Percentiles rank a stretch among this genome's conserved stretches.
phyloP scores from a whole-genome alignment of 2,888 invertebrate genomes.

The Hemistola chrysoprasaria region DNA sequence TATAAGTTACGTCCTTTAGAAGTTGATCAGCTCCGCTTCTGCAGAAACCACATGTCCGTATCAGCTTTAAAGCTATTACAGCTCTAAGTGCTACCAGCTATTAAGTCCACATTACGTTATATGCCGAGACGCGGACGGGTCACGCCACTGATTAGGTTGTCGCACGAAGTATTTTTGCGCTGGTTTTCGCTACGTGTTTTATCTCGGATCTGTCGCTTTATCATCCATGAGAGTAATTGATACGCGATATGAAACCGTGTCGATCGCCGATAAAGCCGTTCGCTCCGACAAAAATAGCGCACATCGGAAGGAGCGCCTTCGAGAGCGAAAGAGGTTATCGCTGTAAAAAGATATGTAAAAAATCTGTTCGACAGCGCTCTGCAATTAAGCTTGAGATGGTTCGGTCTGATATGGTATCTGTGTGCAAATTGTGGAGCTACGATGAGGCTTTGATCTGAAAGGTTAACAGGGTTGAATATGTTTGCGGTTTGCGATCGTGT shows the following conservation, averaged over 20 bases:
- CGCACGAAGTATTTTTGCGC: constrained; percentile 53
- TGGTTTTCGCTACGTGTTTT: constrained; percentile 62
- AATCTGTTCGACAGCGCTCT: constrained; percentile 27
- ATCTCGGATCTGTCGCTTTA: constrained; percentile 51
- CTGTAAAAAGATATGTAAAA: constrained; percentile 24
- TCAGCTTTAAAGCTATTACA: constrained; percentile 38
- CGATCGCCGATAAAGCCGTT: constrained; percentile 40
- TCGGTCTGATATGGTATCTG: constrained; percentile 30
- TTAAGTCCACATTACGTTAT: constrained; percentile 53
- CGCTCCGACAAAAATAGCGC: constrained; percentile 24
- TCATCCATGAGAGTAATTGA: constrained; percentile 55
- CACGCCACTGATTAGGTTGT: constrained; percentile 55
- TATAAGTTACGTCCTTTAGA: constrained; percentile 38
- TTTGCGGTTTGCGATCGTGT: constrained; percentile 29
- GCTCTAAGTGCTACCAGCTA: constrained; percentile 42
- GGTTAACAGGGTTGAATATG: constrained; percentile 42
- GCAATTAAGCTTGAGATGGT: constrained; percentile 41
- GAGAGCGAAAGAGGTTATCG: constrained; percentile 21
- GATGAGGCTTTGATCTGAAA: constrained; percentile 34
- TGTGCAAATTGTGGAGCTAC: constrained; percentile 40
- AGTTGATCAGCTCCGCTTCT: constrained; percentile 29
- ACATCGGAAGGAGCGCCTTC: constrained; percentile 16
- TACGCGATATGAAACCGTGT: constrained; percentile 46
- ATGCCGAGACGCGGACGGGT: constrained; percentile 29
- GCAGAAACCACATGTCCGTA: constrained; percentile 41